Evolutionary conservation across 2,113 vertebrate genomes (phyloP).

Genomic region (Lamprotornis superbus): DNA sequence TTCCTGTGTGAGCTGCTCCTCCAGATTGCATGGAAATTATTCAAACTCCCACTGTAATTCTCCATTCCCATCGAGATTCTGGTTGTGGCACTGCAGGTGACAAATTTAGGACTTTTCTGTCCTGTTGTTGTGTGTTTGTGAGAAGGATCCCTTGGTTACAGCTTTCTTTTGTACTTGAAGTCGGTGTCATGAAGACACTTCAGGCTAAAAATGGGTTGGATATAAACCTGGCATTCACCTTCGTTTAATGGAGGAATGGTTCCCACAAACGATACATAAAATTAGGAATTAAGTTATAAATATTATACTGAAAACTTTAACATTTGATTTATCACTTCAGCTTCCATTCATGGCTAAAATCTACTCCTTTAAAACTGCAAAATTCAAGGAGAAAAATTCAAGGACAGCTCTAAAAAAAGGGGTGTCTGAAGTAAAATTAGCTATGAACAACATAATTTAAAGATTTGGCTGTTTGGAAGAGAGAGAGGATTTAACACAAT

Average conservation of each 20-base stretch:
- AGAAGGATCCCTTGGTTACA: not conserved
- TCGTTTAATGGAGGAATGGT: not conserved
- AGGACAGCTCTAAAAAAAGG: not conserved
- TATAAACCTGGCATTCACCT: not conserved
- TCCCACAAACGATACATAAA: not conserved
- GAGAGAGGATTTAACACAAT: not conserved
- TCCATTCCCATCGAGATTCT: not conserved
- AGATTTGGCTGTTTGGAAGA: not conserved
- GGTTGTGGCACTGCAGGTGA: not conserved
- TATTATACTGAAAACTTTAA: not conserved
- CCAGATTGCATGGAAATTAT: not conserved
- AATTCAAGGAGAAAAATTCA: not conserved
- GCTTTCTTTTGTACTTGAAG: not conserved
- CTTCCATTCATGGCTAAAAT: not conserved
- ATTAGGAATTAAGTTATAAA: not conserved
- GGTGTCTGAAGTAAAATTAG: not conserved
- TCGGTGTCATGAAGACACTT: not conserved
- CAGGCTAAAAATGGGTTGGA: not conserved
- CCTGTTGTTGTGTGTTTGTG: not conserved
- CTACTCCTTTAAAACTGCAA: not conserved
- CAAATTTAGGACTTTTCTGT: not conserved
- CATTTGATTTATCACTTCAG: rapidly evolving
- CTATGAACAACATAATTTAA: not conserved
- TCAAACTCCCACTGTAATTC: rapidly evolving
- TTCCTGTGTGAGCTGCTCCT: not conserved